phyloP scores from a whole-genome alignment of 2,113 vertebrate genomes.

The Alligator mississippiensis region DNA sequence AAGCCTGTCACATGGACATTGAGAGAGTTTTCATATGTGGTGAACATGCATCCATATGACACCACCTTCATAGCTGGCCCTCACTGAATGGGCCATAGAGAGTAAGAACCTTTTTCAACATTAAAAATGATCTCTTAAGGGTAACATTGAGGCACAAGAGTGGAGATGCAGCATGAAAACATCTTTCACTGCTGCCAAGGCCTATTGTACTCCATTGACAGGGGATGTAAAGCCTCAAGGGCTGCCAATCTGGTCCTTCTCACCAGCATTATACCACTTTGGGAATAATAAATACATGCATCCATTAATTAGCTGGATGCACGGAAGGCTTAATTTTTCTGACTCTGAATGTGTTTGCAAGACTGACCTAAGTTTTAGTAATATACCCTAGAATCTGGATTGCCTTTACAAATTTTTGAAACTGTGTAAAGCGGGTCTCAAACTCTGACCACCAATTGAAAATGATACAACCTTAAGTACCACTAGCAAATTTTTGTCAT shows the following conservation, averaged over 20 bases:
- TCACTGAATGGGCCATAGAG: neutral
- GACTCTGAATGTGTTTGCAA: neutral
- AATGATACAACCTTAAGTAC: no score
- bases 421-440: neutral
- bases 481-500: no score
- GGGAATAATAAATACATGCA: neutral
- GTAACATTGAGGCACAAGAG: neutral
- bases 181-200: neutral
- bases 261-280: rapidly evolving
- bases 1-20: neutral
- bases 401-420: neutral
- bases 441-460: neutral
- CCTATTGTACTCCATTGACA: neutral
- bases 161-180: neutral
- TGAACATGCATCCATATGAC: neutral
- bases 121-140: neutral
- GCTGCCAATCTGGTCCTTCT: neutral
- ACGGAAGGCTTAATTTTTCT: neutral
- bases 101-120: neutral
- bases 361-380: neutral
- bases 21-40: neutral
- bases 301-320: neutral
- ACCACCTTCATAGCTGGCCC: neutral
- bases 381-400: neutral
- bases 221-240: neutral